Evolutionary conservation across 2,113 vertebrate genomes (phyloP), one percentile per base, ranked within the genome.

Genomic region (Dendropsophus ebraccatus): DNA sequence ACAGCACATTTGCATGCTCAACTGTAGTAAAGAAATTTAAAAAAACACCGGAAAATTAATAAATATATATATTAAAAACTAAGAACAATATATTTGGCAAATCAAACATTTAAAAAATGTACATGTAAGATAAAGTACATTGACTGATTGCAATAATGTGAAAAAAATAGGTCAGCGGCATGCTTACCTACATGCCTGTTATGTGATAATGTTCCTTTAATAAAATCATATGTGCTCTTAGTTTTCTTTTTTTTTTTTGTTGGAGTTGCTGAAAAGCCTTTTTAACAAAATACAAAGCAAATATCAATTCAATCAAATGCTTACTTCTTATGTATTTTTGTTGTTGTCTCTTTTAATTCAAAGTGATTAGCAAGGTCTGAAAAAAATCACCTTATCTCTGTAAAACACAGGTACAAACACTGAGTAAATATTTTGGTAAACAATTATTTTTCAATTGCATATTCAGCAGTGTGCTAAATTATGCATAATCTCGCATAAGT

Each of bases 351-450:
- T 92, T 92, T 92, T 93, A 94, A 94, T 94, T 92, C 92, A 90
- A 94, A 92, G 91, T 95, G 94, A 95, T 95, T 95, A 94, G 92
- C 91, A 92, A 94, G 92, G 91, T 89, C 92, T 90, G 91, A 41
- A 94, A 86, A 92, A 92, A 94, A 92, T 93, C 91, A 93, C 92
- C 94, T 95, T 95, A 95, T 95, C 94, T 95, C 93, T 89, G 91
- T 93, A 91, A 93, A 94, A 94, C 95, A 95, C 92, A 92, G 93
- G 92, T 94, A 94, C 81, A 89, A 93, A 95, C 91, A 93, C 91
- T 91, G 94, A 94, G 93, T 95, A 95, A 95, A 96, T 96, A 96
- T 95, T 95, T 96, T 95, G 93, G 95, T 95, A 95, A 95, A 95
- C 94, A 95, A 95, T 96, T 94, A 94, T 95, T 95, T 94, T 93